Conservation (phyloP, 2,797 vertebrate species). For the Siniperca scherzeri region DNA sequence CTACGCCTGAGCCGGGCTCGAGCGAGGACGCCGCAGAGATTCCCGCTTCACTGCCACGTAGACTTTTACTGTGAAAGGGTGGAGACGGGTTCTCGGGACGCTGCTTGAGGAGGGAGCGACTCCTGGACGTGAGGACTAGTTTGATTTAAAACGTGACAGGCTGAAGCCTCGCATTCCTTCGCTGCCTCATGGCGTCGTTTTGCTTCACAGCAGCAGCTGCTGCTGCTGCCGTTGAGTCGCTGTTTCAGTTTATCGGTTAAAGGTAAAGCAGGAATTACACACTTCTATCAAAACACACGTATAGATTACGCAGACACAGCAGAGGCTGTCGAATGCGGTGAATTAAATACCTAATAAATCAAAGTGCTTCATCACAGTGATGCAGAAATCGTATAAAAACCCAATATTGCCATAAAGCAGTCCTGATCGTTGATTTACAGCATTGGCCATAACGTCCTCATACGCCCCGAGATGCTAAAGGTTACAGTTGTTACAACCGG, state of each 20-base stretch:
- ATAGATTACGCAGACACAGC: no score
- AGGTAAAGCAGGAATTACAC: not conserved
- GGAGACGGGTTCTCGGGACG: conserved; percentile 45
- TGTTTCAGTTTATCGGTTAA: not conserved
- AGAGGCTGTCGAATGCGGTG: not conserved
- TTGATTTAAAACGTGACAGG: not conserved
- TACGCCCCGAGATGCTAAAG: not conserved
- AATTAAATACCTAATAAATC: not conserved
- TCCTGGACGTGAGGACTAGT: not conserved
- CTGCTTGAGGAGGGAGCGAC: not conserved
- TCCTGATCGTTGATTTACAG: not conserved
- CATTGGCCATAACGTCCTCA: not conserved
- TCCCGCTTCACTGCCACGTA: conserved; percentile 32
- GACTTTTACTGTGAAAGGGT: conserved; percentile 14
- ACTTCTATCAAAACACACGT: no score
- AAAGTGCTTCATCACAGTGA: not conserved
- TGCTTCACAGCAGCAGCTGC: conserved; percentile 1
- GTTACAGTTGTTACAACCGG: not conserved
- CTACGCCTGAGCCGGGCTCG: conserved; percentile 88
- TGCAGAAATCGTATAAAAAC: not conserved
- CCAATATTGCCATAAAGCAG: not conserved
- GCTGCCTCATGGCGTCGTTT: not conserved
- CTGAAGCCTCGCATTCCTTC: conserved; percentile 17
- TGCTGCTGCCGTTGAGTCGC: not conserved
- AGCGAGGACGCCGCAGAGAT: not conserved